These are phyloP conservation scores for Aphidius colemani DNA, from an alignment of 2,888 invertebrate genomes.

Conservation along the genomic window DNA sequence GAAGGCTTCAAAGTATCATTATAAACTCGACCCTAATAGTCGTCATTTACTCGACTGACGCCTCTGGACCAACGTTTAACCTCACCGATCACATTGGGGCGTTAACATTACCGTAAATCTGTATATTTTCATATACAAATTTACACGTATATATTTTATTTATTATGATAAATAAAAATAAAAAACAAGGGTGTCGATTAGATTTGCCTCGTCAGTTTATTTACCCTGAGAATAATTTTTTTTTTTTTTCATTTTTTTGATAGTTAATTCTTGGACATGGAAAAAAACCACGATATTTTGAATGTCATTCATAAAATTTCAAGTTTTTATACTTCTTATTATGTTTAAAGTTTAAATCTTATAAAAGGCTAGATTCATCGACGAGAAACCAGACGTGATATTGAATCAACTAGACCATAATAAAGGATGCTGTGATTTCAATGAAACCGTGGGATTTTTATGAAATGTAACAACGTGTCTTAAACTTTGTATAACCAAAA, in stretches of 20 bases:
- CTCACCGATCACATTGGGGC: constrained; percentile 31
- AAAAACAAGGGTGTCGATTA: not conserved
- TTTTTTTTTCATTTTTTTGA: too few species aligned
- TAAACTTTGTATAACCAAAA: constrained; percentile 9
- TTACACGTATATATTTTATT: not conserved
- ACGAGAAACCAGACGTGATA: constrained; percentile 53
- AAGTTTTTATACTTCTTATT: not conserved
- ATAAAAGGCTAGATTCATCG: constrained; percentile 35
- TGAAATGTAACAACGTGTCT: constrained; percentile 8
- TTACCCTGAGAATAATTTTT: too few species aligned
- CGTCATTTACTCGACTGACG: constrained; percentile 34
- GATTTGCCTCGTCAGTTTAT: too few species aligned
- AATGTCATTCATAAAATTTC: constrained; percentile 2
- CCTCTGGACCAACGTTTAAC: constrained; percentile 34
- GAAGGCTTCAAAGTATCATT: constrained; percentile 23
- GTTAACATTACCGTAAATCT: constrained; percentile 25
- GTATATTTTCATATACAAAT: constrained; percentile 19
- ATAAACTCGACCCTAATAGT: constrained; percentile 35
- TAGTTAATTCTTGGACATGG: too few species aligned
- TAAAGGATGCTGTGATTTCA: constrained; percentile 54
- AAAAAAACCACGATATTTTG: too few species aligned
- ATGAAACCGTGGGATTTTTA: constrained; percentile 54
- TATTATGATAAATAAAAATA: not conserved
- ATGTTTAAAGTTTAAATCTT: constrained; percentile 26
- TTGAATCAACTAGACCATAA: constrained; percentile 57